Evolutionary conservation across 2,888 invertebrate species (phyloP).

Genomic region (Brenthis daphne): DNA sequence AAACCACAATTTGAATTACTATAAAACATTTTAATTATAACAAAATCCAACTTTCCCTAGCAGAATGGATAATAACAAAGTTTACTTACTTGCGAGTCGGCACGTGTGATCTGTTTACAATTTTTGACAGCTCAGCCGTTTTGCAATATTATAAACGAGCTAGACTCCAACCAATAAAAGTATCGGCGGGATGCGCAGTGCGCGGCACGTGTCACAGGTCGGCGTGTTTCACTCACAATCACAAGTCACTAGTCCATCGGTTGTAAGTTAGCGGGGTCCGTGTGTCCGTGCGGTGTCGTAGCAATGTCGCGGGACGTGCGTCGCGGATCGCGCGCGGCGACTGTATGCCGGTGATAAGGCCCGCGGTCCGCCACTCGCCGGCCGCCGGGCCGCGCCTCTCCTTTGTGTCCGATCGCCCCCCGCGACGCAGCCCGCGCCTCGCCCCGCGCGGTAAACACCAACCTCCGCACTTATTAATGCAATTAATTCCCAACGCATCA

Average conservation of each 20-base stretch:
- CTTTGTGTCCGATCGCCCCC: constrained; percentile 68
- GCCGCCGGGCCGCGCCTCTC: constrained; percentile 72
- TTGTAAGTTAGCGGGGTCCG: constrained; percentile 36
- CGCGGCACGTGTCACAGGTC: constrained; percentile 60
- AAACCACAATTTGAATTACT: not conserved
- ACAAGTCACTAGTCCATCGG: constrained; percentile 54
- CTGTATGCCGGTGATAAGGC: constrained; percentile 76
- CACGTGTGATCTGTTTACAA: constrained; percentile 78
- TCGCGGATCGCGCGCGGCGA: constrained; percentile 71
- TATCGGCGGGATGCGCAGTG: constrained; percentile 58
- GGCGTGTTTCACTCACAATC: constrained; percentile 54
- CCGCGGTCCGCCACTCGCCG: constrained; percentile 71
- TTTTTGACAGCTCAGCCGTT: constrained; percentile 67
- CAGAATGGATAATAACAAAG: constrained; percentile 10
- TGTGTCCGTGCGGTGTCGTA: constrained; percentile 26
- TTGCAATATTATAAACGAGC: constrained; percentile 54
- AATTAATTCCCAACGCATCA: constrained; percentile 70
- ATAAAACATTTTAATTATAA: not conserved
- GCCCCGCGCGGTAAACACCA: constrained; percentile 53
- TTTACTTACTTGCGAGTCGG: constrained; percentile 72
- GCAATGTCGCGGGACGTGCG: constrained; percentile 55
- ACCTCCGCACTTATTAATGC: constrained; percentile 70
- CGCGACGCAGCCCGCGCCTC: constrained; percentile 55
- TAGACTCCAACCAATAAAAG: constrained; percentile 56
- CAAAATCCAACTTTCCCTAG: constrained; percentile 10